A percentile compares a stretch with the other conserved stretches of the same genome.
These are phyloP conservation scores for Ramphastos sulfuratus DNA, from an alignment of 2,113 vertebrate species.

Conservation along the genomic window DNA sequence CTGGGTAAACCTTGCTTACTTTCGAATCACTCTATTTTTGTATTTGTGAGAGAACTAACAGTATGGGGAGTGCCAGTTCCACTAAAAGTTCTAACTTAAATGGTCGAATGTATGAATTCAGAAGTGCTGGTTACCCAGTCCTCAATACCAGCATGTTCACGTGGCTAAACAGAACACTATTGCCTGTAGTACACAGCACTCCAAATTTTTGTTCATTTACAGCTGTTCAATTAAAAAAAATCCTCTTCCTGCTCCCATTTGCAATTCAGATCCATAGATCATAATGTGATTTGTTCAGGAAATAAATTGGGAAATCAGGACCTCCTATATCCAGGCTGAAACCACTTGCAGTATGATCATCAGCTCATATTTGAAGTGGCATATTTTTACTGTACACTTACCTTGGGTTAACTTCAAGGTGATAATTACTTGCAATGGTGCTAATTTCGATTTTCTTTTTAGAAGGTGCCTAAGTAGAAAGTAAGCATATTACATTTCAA, in stretches of 20 bases:
- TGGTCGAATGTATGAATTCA: not conserved
- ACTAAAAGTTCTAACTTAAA: not conserved
- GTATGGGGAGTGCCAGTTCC: not conserved
- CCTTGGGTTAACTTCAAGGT: conserved; percentile 97
- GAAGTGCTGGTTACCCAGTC: not conserved
- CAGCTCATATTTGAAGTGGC: not conserved
- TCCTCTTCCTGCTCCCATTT: not conserved
- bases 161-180: not conserved
- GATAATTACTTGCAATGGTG: conserved; percentile 98
- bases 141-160: not conserved
- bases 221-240: not conserved
- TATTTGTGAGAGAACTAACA: not conserved
- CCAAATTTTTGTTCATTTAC: not conserved
- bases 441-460: conserved; percentile 99
- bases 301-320: not conserved
- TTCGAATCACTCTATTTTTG: not conserved
- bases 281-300: not conserved
- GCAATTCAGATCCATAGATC: not conserved
- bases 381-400: conserved; percentile 43
- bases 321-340: not conserved
- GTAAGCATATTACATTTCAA: not conserved
- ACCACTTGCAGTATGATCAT: not conserved
- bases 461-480: conserved; percentile 86
- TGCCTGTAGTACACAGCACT: not conserved
- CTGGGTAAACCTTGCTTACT: not conserved